These are phyloP conservation scores for Capreolus pygargus DNA, from an alignment of 2,113 vertebrate genomes.

Conservation along the genomic window DNA sequence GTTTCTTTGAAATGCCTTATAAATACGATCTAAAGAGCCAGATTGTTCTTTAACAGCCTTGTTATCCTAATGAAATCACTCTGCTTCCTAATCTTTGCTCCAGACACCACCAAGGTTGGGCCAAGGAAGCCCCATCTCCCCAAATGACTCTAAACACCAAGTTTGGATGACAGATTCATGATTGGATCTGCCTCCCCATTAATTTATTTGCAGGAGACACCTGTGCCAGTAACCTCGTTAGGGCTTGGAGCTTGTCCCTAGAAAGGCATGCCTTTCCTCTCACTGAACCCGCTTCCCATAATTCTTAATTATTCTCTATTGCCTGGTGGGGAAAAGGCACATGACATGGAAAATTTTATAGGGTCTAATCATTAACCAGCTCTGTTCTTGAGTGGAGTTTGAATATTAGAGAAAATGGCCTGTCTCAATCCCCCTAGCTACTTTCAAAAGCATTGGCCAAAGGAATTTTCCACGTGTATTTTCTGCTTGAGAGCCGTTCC, in stretches of 20 bases:
- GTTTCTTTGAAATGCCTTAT: slow-evolving; percentile 64
- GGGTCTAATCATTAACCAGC: slow-evolving; percentile 75
- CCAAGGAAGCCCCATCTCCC: slow-evolving; percentile 71
- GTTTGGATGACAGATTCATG: slow-evolving; percentile 78
- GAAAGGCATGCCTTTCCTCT: slow-evolving; percentile 70
- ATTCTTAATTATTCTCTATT: slow-evolving; percentile 78
- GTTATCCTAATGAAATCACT: slow-evolving; percentile 77
- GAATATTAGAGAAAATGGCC: slow-evolving; percentile 48
- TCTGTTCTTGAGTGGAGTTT: slow-evolving; percentile 62
- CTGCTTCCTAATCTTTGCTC: slow-evolving; percentile 68
- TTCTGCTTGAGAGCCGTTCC: slow-evolving; percentile 35
- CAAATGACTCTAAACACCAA: slow-evolving; percentile 76
- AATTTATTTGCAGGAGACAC: slow-evolving; percentile 78
- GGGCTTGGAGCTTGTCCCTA: slow-evolving; percentile 75
- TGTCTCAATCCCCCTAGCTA: slow-evolving; percentile 50
- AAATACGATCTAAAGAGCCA: slow-evolving; percentile 67
- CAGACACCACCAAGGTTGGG: slow-evolving; percentile 71
- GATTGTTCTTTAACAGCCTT: slow-evolving; percentile 74
- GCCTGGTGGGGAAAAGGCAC: slow-evolving; percentile 76
- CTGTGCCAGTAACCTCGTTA: slow-evolving; percentile 77
- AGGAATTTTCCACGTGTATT: slow-evolving; percentile 63
- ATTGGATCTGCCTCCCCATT: slow-evolving; percentile 76
- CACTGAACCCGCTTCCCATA: slow-evolving; percentile 66
- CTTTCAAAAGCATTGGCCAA: slow-evolving; percentile 56
- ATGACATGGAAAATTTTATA: slow-evolving; percentile 77